Percentiles rank a stretch among this genome's conserved stretches.
Evolutionary conservation across 2,797 vertebrate genomes (phyloP).

Genomic region (Allobates femoralis): DNA sequence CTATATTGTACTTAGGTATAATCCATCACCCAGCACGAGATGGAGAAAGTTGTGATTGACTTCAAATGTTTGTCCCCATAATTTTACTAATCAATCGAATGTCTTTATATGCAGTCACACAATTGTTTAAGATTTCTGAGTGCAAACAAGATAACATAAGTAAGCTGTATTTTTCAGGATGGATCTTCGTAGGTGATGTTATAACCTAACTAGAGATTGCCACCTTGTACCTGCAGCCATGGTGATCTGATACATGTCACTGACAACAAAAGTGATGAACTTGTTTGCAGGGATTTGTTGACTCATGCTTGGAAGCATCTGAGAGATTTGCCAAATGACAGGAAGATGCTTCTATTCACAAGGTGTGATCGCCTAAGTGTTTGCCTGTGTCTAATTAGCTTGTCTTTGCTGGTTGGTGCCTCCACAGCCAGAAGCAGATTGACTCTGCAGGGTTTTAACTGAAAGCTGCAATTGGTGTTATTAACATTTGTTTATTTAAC

Average conservation of each 20-base stretch:
- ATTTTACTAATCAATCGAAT: background rate
- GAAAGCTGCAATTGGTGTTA: constrained; percentile 87
- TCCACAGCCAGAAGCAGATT: constrained; percentile 90
- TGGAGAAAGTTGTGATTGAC: background rate
- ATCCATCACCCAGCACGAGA: background rate
- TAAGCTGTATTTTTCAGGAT: constrained; percentile 78
- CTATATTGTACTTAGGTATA: background rate
- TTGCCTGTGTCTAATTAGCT: constrained; percentile 95
- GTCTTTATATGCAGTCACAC: background rate
- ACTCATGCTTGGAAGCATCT: constrained; percentile 87
- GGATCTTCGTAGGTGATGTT: constrained; percentile 78
- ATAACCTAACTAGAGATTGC: constrained; percentile 79
- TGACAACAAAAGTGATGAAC: constrained; percentile 81
- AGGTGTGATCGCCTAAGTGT: constrained; percentile 93
- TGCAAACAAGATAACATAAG: constrained; percentile 56
- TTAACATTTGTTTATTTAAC: constrained; percentile 88
- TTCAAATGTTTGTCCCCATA: background rate
- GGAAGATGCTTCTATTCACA: constrained; percentile 86
- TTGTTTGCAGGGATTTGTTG: constrained; percentile 93
- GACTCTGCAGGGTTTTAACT: constrained; percentile 85
- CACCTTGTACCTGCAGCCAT: constrained; percentile 84
- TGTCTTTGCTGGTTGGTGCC: constrained; percentile 87
- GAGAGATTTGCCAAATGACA: constrained; percentile 92
- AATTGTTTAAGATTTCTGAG: background rate
- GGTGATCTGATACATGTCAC: constrained; percentile 85